These are phyloP conservation scores for Chroicocephalus ridibundus DNA, from an alignment of 2,113 vertebrate genomes.

Conservation along the genomic window DNA sequence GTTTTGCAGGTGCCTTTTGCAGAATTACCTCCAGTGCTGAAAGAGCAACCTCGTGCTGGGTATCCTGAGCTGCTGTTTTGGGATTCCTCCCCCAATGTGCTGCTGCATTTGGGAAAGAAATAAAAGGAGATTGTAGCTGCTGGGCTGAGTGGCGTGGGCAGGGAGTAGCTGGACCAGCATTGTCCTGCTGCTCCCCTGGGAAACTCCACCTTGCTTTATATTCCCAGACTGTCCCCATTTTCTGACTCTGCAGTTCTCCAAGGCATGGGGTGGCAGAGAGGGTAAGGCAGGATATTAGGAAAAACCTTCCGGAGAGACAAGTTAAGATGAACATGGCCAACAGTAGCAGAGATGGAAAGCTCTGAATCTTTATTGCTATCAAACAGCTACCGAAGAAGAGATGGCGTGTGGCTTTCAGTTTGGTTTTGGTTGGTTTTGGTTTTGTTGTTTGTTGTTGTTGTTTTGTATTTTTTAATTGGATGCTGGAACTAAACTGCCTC, in stretches of 20 bases:
- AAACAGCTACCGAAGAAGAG: background rate
- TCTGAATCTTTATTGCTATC: background rate
- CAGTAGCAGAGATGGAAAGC: background rate
- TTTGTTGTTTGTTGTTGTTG: background rate
- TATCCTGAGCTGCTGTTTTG: background rate
- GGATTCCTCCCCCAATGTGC: background rate
- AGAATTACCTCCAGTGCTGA: background rate
- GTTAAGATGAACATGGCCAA: background rate
- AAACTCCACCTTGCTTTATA: background rate
- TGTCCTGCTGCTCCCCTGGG: background rate
- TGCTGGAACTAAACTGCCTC: background rate
- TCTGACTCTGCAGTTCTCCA: background rate
- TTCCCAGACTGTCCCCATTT: background rate
- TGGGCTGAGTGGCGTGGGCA: background rate
- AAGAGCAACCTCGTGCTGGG: background rate
- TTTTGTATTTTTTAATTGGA: background rate
- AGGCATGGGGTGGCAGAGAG: background rate
- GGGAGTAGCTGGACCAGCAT: fast-evolving
- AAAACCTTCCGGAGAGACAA: background rate
- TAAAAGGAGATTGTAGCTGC: background rate
- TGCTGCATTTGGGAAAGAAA: background rate
- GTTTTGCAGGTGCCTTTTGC: background rate
- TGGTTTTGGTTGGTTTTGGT: background rate
- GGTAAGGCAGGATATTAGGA: background rate
- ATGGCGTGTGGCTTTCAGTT: background rate